Percentiles rank a stretch among this genome's conserved stretches.
These are phyloP conservation scores for Melipona bicolor DNA, from an alignment of 2,888 invertebrate genomes.

Conservation along the genomic window DNA sequence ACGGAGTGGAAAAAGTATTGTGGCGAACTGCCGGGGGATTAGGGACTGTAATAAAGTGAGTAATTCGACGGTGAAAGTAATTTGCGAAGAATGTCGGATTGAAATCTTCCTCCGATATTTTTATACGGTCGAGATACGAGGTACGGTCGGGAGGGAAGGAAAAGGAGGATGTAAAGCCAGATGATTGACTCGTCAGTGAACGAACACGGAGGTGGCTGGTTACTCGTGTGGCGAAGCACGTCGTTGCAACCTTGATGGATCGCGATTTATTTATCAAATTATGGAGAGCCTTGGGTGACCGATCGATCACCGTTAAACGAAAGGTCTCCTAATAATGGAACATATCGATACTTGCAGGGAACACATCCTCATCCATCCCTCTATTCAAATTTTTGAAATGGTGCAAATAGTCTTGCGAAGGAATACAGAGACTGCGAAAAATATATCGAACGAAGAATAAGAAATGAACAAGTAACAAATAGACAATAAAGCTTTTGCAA, in stretches of 20 bases:
- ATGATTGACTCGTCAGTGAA: background rate
- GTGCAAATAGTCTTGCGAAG: background rate
- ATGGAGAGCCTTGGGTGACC: background rate
- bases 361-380: background rate
- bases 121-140: background rate
- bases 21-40: background rate
- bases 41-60: background rate
- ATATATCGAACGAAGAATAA: background rate
- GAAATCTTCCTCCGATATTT: background rate
- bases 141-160: background rate
- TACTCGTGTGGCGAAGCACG: too few relatives aligned
- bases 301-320: constrained; percentile 1
- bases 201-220: background rate
- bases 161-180: background rate
- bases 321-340: background rate
- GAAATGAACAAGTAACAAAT: background rate
- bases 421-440: background rate
- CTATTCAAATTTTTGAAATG: background rate
- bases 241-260: constrained; percentile 7
- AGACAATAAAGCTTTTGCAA: too few relatives aligned
- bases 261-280: constrained; percentile 12
- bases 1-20: background rate
- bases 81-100: background rate
- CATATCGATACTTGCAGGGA: background rate
- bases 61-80: background rate